Conservation (phyloP, 2,888 invertebrate genomes). For the Andrena bucephala region DNA sequence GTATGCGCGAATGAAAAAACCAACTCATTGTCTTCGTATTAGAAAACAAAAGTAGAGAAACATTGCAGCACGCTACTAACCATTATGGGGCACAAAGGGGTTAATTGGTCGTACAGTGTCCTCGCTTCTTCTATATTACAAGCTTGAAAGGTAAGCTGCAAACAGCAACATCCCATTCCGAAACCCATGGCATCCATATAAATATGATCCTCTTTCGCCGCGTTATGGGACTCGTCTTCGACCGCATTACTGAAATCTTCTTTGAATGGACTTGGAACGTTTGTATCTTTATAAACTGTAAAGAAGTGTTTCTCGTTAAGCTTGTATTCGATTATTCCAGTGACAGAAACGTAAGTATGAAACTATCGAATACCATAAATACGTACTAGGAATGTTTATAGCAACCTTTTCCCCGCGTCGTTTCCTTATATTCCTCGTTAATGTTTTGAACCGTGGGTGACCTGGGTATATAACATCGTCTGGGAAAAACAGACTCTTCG, state of each 20-base stretch:
- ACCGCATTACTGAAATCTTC: slow-evolving; percentile 87
- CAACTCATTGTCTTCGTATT: slow-evolving; percentile 46
- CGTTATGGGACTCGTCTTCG: slow-evolving; percentile 89
- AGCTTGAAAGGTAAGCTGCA: slow-evolving; percentile 98
- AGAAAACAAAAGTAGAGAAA: not conserved
- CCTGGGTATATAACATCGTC: slow-evolving; percentile 97
- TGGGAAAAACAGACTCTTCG: slow-evolving; percentile 96
- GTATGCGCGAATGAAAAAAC: slow-evolving; percentile 60
- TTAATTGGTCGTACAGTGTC: slow-evolving; percentile 98
- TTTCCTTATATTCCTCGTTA: slow-evolving; percentile 96
- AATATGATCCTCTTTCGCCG: slow-evolving; percentile 94
- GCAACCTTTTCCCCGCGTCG: slow-evolving; percentile 97
- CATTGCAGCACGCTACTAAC: slow-evolving; percentile 83
- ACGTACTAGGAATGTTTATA: slow-evolving; percentile 97
- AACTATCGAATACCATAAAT: slow-evolving; percentile 13
- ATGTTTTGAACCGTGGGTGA: slow-evolving; percentile 97
- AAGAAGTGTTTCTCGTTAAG: slow-evolving; percentile 62
- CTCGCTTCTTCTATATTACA: slow-evolving; percentile 98
- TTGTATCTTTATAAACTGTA: slow-evolving; percentile 94
- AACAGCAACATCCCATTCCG: slow-evolving; percentile 99
- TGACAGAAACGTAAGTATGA: not conserved
- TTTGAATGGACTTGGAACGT: slow-evolving; percentile 93
- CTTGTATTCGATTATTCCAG: not conserved
- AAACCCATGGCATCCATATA: slow-evolving; percentile 99
- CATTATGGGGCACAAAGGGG: slow-evolving; percentile 98